These are phyloP conservation scores for Nomada flava DNA, from an alignment of 2,888 invertebrate genomes.

Conservation along the genomic window DNA sequence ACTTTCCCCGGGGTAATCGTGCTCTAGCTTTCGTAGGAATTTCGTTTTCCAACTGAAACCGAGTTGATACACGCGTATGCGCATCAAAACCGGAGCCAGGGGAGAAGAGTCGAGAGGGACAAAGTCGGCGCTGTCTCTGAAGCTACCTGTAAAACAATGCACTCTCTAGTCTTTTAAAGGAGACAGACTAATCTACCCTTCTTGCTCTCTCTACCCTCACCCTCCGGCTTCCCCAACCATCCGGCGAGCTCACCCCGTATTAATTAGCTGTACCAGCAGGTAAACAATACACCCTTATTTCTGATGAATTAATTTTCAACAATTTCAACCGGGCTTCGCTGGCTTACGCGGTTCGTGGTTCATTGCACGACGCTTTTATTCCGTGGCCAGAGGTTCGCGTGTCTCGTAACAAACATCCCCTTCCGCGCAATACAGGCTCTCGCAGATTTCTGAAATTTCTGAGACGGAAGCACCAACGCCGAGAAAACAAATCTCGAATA, in stretches of 20 bases:
- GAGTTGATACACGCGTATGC: slow-evolving; percentile 7
- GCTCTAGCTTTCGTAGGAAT: slow-evolving; percentile 47
- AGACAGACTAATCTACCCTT: slow-evolving; percentile 23
- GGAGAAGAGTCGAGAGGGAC: neutral
- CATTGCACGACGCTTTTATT: slow-evolving; percentile 55
- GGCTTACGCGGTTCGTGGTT: slow-evolving; percentile 23
- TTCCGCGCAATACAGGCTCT: slow-evolving; percentile 58
- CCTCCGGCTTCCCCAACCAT: neutral
- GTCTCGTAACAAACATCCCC: slow-evolving; percentile 66
- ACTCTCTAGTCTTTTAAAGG: slow-evolving; percentile 34
- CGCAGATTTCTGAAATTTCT: slow-evolving; percentile 42
- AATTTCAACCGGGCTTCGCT: slow-evolving; percentile 46
- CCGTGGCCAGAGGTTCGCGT: slow-evolving; percentile 32
- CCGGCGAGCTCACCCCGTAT: slow-evolving; percentile 45
- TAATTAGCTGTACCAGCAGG: slow-evolving; percentile 67
- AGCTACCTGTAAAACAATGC: neutral
- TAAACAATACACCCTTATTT: slow-evolving; percentile 74
- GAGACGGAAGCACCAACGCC: slow-evolving; percentile 24
- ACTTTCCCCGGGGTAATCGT: slow-evolving; percentile 22
- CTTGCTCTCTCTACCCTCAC: neutral
- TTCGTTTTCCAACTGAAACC: slow-evolving; percentile 34
- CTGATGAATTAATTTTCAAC: slow-evolving; percentile 75
- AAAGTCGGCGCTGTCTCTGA: neutral
- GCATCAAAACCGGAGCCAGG: neutral
- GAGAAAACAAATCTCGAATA: neutral